Evolutionary conservation across 2,797 vertebrate species (phyloP), one percentile per base, ranked within the genome.

Genomic region (Periparus ater): DNA sequence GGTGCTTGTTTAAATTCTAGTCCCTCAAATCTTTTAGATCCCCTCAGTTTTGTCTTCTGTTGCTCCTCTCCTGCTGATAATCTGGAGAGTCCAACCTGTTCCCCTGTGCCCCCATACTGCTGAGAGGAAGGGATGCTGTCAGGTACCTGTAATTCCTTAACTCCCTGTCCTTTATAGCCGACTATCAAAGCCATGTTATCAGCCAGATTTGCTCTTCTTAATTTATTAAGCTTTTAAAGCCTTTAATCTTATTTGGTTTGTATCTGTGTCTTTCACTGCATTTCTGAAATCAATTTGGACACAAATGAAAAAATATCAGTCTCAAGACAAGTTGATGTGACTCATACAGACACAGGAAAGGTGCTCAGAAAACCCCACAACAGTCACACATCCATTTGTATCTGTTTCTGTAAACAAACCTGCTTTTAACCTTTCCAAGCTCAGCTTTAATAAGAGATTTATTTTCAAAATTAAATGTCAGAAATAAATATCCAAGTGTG

Each of bases 191-290:
- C 85, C 36, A 38, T 1, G 45, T 26, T 79, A 91, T 74, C 88
- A 95, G 73, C 74, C 91, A 79, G 67, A 71, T 94, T 92, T 90
- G 54, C 48, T 71, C 70, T 60, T 91, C 88, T 82, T 84, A 65
- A 73, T 89, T 93, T 94, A 88, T 73, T 89, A 86, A 87, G 70
- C 86, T 88, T 83, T 89, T 51, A 89, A 96, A 94, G 42, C 71
- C 62, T 81, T 87, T 96, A 95, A 94, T 94, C 88, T 74, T 82
- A 71, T 91, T 94, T 74, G 57, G 32, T 75, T 83, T 70, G 51
- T 42, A 70, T 54, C 81, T 61, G 18, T 50, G 68, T 94, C 68
- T 86, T 71, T 80, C 50, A 21, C 58, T 55, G 88, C 32, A 32
- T 92, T 90, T 68, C 78, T 93, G 48, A 61, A 76, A 79, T 71